Percentiles rank a stretch among this genome's conserved stretches.
Evolutionary conservation across 2,797 vertebrate species (phyloP).

Genomic region (Scolopax bukidnonensis): DNA sequence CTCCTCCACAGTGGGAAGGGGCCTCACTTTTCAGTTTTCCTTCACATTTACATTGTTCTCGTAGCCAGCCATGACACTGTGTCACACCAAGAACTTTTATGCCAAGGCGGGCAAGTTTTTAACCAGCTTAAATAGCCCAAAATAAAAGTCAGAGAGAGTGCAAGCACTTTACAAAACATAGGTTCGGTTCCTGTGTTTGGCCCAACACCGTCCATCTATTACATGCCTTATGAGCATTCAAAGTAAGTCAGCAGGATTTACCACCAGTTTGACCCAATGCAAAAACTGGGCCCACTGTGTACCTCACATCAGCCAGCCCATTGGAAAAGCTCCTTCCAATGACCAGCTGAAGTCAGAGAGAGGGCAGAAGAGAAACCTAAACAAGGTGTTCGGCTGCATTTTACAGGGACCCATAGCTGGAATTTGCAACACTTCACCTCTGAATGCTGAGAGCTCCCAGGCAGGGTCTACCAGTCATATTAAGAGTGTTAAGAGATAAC

Average conservation of each 20-base stretch:
- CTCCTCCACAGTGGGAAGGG: not conserved
- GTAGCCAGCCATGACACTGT: not conserved
- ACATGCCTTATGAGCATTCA: not conserved
- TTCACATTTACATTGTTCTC: not conserved
- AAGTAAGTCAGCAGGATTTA: not conserved
- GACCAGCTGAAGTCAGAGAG: not conserved
- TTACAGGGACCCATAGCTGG: not conserved
- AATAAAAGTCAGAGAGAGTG: not conserved
- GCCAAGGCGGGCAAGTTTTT: not conserved
- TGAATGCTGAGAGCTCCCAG: not conserved
- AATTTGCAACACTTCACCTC: not conserved
- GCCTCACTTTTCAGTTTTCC: not conserved
- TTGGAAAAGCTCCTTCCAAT: not conserved
- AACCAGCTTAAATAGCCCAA: not conserved
- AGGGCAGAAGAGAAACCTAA: not conserved
- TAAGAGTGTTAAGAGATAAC: not conserved
- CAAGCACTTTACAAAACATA: not conserved
- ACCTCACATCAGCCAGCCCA: not conserved
- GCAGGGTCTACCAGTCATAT: not conserved
- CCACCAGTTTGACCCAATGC: not conserved
- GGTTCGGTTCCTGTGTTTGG: not conserved
- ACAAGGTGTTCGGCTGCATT: not conserved
- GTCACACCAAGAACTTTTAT: not conserved
- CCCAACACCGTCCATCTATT: not conserved
- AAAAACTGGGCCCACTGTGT: not conserved